phyloP scores from a whole-genome alignment of 2,113 vertebrate genomes.

The Bubalus kerabau region DNA sequence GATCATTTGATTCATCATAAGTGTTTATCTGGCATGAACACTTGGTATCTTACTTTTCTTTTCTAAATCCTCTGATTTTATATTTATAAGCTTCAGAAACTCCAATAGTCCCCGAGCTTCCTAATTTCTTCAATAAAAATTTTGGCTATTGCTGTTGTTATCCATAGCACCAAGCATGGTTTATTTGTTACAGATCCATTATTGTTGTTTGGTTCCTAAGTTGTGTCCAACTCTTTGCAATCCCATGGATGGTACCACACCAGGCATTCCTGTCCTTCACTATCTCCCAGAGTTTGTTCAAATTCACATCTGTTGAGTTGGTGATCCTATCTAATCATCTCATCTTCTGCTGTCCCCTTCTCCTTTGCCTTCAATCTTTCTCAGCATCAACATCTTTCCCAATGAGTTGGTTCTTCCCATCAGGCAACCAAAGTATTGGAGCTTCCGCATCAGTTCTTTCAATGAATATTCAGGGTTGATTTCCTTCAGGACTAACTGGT shows the following conservation, averaged over 20 bases:
- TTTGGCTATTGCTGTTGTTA: background rate
- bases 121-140: background rate
- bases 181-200: background rate
- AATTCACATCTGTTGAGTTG: background rate
- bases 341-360: background rate
- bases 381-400: background rate
- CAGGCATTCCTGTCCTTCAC: background rate
- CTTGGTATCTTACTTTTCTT: background rate
- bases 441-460: background rate
- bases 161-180: background rate
- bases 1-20: background rate
- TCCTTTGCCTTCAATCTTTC: background rate
- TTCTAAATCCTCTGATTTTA: background rate
- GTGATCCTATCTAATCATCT: background rate
- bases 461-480: background rate
- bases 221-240: background rate
- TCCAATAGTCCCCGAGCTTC: background rate
- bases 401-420: background rate
- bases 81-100: background rate
- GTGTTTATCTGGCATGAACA: background rate
- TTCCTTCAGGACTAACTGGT: background rate
- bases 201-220: background rate
- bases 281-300: background rate
- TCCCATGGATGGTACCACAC: background rate
- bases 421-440: background rate